phyloP scores from a whole-genome alignment of 2,797 vertebrate species.

The Holocentrus rufus region DNA sequence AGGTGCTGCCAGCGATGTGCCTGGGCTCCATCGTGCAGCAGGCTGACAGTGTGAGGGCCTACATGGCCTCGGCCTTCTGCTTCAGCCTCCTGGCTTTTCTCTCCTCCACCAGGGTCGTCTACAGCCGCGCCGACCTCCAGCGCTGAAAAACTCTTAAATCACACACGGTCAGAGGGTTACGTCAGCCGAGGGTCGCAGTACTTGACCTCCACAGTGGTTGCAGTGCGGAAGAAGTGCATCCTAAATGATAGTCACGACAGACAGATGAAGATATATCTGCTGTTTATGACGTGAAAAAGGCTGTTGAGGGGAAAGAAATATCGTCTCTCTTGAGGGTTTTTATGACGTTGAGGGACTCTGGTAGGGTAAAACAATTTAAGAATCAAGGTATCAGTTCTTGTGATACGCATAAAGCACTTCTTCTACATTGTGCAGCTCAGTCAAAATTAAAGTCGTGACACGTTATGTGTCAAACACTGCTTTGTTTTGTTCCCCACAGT shows the following conservation, averaged over 20 bases:
- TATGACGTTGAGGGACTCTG: neutral
- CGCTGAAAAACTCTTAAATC: slow-evolving; percentile 33
- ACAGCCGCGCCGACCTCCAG: slow-evolving; percentile 83
- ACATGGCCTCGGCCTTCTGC: slow-evolving; percentile 82
- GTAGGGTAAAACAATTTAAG: too few species aligned
- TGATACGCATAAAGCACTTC: neutral
- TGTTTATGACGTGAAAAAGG: too few species aligned
- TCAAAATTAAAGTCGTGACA: too few species aligned
- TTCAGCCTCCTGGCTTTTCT: slow-evolving; percentile 86
- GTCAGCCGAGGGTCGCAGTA: neutral
- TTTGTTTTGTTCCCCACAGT: neutral
- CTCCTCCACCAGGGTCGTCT: slow-evolving; percentile 84
- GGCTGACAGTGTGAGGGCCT: slow-evolving; percentile 84
- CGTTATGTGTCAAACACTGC: too few species aligned
- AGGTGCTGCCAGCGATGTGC: slow-evolving; percentile 84
- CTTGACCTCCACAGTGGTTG: neutral
- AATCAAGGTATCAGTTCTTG: too few species aligned
- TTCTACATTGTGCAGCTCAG: too few species aligned
- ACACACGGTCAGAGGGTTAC: neutral
- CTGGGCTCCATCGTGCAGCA: slow-evolving; percentile 88
- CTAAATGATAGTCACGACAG: neutral
- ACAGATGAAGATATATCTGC: too few species aligned
- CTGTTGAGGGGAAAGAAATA: too few species aligned
- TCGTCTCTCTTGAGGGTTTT: neutral
- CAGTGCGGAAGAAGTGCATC: neutral